These are phyloP conservation scores for Tetanocera ferruginea DNA, from an alignment of 2,888 invertebrate genomes.

Conservation along the genomic window DNA sequence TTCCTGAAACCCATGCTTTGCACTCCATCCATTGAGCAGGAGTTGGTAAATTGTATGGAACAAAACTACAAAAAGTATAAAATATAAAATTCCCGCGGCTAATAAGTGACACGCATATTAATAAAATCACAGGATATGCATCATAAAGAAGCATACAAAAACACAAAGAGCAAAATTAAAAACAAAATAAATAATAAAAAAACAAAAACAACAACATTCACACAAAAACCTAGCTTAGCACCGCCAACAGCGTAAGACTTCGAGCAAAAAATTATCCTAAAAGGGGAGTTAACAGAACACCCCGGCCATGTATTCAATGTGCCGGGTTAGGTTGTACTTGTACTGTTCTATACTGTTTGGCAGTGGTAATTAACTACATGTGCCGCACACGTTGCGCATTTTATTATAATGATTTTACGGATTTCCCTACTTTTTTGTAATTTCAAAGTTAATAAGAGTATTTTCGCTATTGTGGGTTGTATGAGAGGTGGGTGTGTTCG, in stretches of 20 bases:
- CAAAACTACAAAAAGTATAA: slow-evolving; percentile 33
- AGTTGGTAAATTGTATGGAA: neutral
- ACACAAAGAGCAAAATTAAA: too few species aligned
- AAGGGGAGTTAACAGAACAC: neutral
- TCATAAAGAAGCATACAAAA: neutral
- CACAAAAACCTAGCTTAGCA: slow-evolving; percentile 4
- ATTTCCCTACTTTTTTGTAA: slow-evolving; percentile 14
- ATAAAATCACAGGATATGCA: slow-evolving; percentile 48
- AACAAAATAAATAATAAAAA: neutral
- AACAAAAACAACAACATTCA: neutral
- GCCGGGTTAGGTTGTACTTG: neutral
- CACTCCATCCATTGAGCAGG: neutral
- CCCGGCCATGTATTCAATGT: neutral
- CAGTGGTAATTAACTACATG: neutral
- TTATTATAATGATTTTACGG: slow-evolving; percentile 1
- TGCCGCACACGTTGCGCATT: neutral
- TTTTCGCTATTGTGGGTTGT: too few species aligned
- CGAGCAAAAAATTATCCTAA: too few species aligned
- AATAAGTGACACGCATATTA: slow-evolving; percentile 61
- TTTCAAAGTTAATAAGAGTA: slow-evolving; percentile 29
- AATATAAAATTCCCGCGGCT: slow-evolving; percentile 57
- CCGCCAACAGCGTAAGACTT: too few species aligned
- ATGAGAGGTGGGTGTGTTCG: too few species aligned
- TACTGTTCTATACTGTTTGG: too few species aligned
- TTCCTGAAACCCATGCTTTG: too few species aligned